phyloP scores from a whole-genome alignment of 2,888 invertebrate genomes.

The Phragmatobia fuliginosa region DNA sequence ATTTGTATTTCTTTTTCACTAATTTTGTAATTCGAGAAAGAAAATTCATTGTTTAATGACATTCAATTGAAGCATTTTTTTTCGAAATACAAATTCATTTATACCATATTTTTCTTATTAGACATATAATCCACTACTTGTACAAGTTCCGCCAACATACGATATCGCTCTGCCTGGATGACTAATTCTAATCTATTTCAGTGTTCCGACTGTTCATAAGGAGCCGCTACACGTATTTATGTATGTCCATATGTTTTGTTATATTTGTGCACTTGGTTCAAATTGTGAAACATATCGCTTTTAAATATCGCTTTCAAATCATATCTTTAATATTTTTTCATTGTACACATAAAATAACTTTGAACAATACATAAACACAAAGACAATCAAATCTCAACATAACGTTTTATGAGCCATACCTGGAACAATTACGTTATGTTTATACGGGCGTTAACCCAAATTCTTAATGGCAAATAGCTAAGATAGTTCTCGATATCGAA shows the following conservation, averaged over 20 bases:
- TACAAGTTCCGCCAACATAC: conserved; percentile 34
- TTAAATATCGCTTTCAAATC: not conserved
- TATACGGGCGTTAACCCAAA: conserved; percentile 1
- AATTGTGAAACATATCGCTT: conserved; percentile 21
- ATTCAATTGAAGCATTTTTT: no score
- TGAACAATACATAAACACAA: not conserved
- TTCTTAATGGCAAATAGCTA: conserved; percentile 1
- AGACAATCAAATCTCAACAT: not conserved
- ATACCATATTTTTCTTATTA: no score
- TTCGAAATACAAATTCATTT: no score
- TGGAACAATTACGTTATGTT: not conserved
- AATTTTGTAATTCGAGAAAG: not conserved
- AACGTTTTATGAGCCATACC: not conserved
- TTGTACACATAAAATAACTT: not conserved
- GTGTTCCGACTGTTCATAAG: conserved; percentile 53
- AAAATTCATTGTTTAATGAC: no score
- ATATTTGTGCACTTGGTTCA: conserved; percentile 35
- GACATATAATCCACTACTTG: conserved; percentile 29
- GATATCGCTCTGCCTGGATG: conserved; percentile 50
- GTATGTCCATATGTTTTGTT: conserved; percentile 38
- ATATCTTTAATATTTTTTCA: not conserved
- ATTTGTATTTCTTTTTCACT: not conserved
- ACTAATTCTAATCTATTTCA: conserved; percentile 72
- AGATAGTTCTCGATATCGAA: not conserved
- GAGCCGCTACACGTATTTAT: conserved; percentile 26